Conservation (phyloP, 2,797 vertebrate genomes). For the Spinus olivaceus region DNA sequence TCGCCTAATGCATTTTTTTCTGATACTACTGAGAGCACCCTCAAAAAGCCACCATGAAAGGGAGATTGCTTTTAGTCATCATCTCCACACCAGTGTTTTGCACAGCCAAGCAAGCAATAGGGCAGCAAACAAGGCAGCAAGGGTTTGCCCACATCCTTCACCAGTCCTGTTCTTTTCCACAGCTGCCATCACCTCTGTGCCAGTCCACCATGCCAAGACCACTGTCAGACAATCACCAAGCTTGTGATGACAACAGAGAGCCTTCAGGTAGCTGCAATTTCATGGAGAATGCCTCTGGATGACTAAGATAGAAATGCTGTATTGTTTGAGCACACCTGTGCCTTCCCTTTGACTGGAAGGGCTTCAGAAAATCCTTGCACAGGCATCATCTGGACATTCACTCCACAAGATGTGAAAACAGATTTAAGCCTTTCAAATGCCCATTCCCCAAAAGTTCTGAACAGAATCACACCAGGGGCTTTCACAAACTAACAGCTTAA, state of each 20-base stretch:
- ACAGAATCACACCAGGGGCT: background rate
- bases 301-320: background rate
- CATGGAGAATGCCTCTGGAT: background rate
- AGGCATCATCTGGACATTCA: rapidly evolving
- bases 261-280: background rate
- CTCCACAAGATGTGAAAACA: background rate
- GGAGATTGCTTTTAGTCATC: background rate
- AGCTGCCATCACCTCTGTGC: background rate
- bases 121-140: background rate
- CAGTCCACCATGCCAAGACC: background rate
- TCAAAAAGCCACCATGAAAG: background rate
- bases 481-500: background rate
- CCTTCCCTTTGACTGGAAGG: background rate
- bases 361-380: background rate
- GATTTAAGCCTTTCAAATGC: background rate
- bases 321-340: background rate
- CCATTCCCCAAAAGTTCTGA: background rate
- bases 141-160: background rate
- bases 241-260: background rate
- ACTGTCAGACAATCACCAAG: background rate
- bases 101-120: background rate
- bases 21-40: background rate
- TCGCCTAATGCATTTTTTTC: background rate
- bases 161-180: background rate
- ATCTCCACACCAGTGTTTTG: background rate